A percentile compares a stretch with the other conserved stretches of the same genome.
Evolutionary conservation across 2,888 invertebrate species (phyloP).

Genomic region (Chloroclystis v-ata): DNA sequence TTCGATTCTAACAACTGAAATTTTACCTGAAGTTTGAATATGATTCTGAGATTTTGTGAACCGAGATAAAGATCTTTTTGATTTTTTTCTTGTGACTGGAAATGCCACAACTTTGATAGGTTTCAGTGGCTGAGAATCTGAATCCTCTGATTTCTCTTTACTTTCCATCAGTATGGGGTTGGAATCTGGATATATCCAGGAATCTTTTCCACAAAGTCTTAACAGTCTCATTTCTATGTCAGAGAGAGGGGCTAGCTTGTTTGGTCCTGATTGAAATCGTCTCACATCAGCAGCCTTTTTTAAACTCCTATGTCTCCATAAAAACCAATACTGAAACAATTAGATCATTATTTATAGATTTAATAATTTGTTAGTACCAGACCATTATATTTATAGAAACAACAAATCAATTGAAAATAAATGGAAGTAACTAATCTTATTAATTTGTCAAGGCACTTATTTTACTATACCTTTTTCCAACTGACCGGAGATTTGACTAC

Average conservation of each 20-base stretch:
- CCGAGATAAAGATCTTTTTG: neutral
- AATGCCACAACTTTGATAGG: neutral
- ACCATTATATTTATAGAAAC: too few species aligned
- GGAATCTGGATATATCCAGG: neutral
- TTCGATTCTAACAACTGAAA: too few species aligned
- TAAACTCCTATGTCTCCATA: neutral
- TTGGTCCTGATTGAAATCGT: neutral
- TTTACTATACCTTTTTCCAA: conserved; percentile 1
- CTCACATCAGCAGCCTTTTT: neutral
- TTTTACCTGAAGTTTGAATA: neutral
- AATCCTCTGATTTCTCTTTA: neutral
- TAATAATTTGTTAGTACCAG: too few species aligned
- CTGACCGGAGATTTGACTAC: neutral
- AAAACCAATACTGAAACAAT: neutral
- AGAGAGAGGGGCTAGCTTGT: neutral
- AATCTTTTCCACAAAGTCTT: neutral
- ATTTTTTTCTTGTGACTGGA: neutral
- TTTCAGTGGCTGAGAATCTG: neutral
- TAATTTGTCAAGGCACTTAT: too few species aligned
- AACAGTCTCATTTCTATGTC: neutral
- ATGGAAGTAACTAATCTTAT: too few species aligned
- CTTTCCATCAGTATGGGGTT: neutral
- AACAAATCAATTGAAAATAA: too few species aligned
- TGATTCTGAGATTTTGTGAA: neutral
- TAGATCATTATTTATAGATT: neutral